Evolutionary conservation across 2,797 vertebrate genomes (phyloP).

Genomic region (Paratrypauchen microcephalus): DNA sequence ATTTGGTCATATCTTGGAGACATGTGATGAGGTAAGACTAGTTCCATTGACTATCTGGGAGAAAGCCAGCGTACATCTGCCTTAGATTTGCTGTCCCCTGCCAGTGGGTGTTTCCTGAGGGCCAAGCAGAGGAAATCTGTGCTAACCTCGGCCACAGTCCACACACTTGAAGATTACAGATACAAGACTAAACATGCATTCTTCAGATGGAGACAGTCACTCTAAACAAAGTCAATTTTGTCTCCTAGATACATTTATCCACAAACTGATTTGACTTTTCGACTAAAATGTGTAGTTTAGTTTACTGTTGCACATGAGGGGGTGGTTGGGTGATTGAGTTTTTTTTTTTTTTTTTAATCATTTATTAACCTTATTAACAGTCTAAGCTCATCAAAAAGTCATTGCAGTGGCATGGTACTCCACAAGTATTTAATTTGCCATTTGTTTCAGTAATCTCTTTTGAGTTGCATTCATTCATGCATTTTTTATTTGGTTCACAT

Average conservation of each 20-base stretch:
- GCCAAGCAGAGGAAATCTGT: constrained; percentile 54
- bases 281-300: background rate
- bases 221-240: constrained; percentile 7
- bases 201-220: constrained; percentile 25
- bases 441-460: background rate
- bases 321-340: too few species aligned
- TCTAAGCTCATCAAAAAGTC: constrained; percentile 23
- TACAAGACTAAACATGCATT: constrained; percentile 36
- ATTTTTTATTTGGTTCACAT: background rate
- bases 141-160: constrained; percentile 40
- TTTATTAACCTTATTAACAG: constrained; percentile 44
- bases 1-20: background rate
- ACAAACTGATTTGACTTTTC: constrained; percentile 20
- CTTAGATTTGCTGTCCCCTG: constrained; percentile 58
- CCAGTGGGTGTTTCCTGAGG: constrained; percentile 56
- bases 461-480: background rate
- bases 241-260: constrained; percentile 11
- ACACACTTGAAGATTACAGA: constrained; percentile 46
- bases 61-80: constrained; percentile 49
- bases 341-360: background rate
- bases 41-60: background rate
- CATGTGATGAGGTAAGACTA: constrained; percentile 13
- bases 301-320: too few species aligned
- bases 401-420: too few species aligned
- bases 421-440: background rate